Evolutionary conservation across 2,797 vertebrate species (phyloP), one percentile per base, ranked within the genome.

Genomic region (Nyctalus aviator): DNA sequence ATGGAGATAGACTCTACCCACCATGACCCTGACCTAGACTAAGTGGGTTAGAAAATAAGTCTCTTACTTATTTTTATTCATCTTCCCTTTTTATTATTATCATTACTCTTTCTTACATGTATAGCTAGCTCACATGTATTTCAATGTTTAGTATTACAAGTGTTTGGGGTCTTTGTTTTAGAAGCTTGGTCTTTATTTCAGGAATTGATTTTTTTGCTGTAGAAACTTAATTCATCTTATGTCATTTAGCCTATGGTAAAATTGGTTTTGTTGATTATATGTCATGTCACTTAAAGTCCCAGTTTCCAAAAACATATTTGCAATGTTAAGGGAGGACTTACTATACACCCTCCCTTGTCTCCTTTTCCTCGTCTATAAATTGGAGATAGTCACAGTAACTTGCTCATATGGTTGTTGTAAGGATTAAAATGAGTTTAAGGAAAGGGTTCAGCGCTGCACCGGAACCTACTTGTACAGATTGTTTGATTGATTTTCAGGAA

Each of bases 401-500:
- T 59, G 32, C 30, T 94, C 64, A 20, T 37, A n/a, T 59, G 27
- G 66, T 48, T 72, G n/a, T 83, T 78, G 23, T 68, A 57, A 78
- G 41, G 76, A 92, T 79, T 86, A 32, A 92, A 92, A 79, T 69
- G 44, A 88, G 44, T 78, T 78, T 27, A 78, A 73, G 48, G 27
- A 84, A 91, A 95, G 77, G 48, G 76, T 57, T 91, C 59, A 91
- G 5, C 21, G 2, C 30, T 53, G 5, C 5, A n/a, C 55, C 68
- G 8, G 48, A 72, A n/a, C 72, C 37, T 85, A 66, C 18, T 30
- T 82, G 3, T 25, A 83, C 12, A 88, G 69, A 55, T 20, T 37
- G 30, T 44, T 88, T 79, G 32, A 76, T 90, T 44, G 76, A 32
- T 93, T 94, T 85, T 84, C 89, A 87, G 64, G 25, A 78, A 93